Base-by-base conservation (phyloP, 2,113 vertebrate species). In the Chloebia gouldiae region DNA sequence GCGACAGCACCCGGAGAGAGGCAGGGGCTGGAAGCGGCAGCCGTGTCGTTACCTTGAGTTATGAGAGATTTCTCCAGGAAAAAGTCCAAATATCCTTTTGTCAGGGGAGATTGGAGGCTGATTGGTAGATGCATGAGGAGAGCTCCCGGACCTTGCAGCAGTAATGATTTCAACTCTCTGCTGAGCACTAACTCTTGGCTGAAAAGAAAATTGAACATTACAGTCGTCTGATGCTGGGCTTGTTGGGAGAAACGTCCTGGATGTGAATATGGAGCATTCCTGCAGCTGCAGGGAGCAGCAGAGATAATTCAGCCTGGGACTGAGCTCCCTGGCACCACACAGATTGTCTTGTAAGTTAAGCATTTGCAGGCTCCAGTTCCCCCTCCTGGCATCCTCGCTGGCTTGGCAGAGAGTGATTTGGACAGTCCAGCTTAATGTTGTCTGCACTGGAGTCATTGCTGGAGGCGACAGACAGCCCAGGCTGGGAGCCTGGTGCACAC, bases 101-200 rank as follows among this genome's bases (percentile, higher is more conserved):
- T 95, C 91, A 81, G 42, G 96, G 96, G 96, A 95, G 90, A 81
- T 79, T 82, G 70, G 93, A 93, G 91, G 85, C 95, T 95, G 97
- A 95, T 95, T 94, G 96, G 96, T 96, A 93, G 93, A 94, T 92
- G 84, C 86, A 89, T 82, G 89, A 90, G 65, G 86, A 93, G 91
- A 91, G 94, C 89, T 95, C 85, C 91, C 5, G 15, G 87, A 77
- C 90, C 95, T 95, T 88, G 90, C 95, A 86, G 91, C 90, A 56
- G 91, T 93, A 92, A 94, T 93, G 87, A 92, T 94, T 90, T 96
- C 93, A 94, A 78, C 90, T 96, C 96, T 97, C 96, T 92, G 90
- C 86, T 97, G 97, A 97, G 96, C 96, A 96, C 97, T 97, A 95
- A 95, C 94, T 97, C 97, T 95, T 96, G 44, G 9, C 93, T 91